phyloP scores from a whole-genome alignment of 2,797 vertebrate species.

The Cirrhinus mrigala region DNA sequence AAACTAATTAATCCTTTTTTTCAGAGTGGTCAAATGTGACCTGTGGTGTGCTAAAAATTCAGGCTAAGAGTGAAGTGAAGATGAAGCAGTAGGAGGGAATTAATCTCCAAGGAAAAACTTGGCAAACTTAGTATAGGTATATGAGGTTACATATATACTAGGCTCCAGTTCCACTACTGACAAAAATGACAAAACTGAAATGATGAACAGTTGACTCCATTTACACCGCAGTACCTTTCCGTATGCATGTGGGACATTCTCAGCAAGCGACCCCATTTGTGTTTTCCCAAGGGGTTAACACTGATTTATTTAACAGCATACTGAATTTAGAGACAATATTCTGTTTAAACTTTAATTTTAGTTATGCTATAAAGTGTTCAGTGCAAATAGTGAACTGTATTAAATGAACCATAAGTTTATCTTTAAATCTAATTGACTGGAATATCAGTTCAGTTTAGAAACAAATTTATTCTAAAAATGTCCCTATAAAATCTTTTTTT shows the following conservation, averaged over 20 bases:
- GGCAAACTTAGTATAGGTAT: background rate
- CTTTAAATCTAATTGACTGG: background rate
- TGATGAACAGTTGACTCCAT: conserved; percentile 1
- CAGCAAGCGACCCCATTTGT: background rate
- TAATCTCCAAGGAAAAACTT: background rate
- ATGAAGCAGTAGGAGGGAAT: conserved; percentile 14
- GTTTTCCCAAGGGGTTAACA: background rate
- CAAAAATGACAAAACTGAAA: background rate
- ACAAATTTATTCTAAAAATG: too few relatives aligned
- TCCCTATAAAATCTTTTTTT: too few relatives aligned
- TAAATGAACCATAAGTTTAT: background rate
- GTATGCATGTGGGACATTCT: conserved; percentile 1
- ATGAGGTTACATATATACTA: background rate
- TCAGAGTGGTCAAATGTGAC: conserved; percentile 49
- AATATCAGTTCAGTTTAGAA: background rate
- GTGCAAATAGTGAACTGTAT: background rate
- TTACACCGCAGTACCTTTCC: background rate
- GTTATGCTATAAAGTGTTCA: background rate
- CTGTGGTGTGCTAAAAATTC: conserved; percentile 23
- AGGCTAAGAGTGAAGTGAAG: conserved; percentile 11
- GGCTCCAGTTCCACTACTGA: background rate
- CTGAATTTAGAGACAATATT: background rate
- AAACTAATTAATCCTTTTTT: conserved; percentile 59
- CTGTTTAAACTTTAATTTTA: background rate
- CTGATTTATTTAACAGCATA: background rate